Percentiles rank a stretch among this genome's conserved stretches.
Conservation (phyloP, 2,888 invertebrate species). For the Ctena decussata region DNA sequence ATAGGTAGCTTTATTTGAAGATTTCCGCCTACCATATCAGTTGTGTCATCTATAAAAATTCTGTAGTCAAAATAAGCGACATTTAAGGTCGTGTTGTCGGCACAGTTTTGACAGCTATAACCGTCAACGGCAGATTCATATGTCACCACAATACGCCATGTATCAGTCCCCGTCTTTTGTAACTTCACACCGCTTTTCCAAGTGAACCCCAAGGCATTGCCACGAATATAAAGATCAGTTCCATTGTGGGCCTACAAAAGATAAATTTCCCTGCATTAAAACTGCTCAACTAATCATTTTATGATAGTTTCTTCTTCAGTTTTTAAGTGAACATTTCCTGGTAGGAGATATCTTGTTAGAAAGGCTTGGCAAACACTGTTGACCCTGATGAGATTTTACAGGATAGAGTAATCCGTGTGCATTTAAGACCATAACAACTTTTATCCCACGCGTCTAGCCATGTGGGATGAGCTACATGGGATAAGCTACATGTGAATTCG, state of each 20-base stretch:
- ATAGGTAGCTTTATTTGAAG: neutral
- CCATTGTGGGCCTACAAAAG: neutral
- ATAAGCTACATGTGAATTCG: too few species aligned
- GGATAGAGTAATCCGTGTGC: too few species aligned
- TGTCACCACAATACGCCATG: neutral
- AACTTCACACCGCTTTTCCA: neutral
- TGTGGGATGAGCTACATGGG: too few species aligned
- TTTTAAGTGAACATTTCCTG: neutral
- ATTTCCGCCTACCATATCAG: constrained; percentile 16
- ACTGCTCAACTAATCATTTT: neutral
- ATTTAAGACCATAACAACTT: too few species aligned
- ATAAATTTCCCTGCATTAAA: neutral
- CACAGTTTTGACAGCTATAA: neutral
- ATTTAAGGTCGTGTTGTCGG: neutral
- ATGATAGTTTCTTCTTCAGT: neutral
- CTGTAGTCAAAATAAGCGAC: neutral
- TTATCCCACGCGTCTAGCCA: too few species aligned
- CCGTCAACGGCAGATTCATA: constrained; percentile 11
- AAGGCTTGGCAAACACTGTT: neutral
- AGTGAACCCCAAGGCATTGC: neutral
- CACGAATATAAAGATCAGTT: neutral
- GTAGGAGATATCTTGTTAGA: neutral
- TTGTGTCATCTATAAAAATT: neutral
- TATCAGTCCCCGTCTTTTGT: neutral
- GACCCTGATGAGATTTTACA: neutral